Evolutionary conservation across 2,113 vertebrate genomes (phyloP).

Genomic region (Aegithalos caudatus): DNA sequence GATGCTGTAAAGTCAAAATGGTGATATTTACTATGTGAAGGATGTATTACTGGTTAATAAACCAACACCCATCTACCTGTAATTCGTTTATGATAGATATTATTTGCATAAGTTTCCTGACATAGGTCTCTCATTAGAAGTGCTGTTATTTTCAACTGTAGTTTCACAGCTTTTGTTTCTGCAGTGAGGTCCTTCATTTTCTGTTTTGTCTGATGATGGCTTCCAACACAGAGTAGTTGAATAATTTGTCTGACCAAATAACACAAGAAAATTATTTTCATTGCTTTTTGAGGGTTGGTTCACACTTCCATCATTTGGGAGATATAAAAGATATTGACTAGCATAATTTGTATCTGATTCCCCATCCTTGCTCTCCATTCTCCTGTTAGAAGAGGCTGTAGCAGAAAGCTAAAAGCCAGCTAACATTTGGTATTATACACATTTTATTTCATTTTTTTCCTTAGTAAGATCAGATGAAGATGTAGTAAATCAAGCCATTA

Average conservation of each 20-base stretch:
- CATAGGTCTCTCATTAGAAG: neutral
- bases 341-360: neutral
- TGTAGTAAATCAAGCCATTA: neutral
- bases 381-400: neutral
- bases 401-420: neutral
- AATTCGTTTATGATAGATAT: neutral
- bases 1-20: neutral
- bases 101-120: neutral
- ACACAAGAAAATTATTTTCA: neutral
- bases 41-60: neutral
- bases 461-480: neutral
- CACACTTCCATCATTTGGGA: neutral
- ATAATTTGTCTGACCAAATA: neutral
- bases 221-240: neutral
- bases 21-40: neutral
- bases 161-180: neutral
- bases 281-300: neutral
- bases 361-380: neutral
- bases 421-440: neutral
- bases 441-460: neutral
- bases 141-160: neutral
- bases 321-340: neutral
- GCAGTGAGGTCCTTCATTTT: neutral
- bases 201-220: neutral
- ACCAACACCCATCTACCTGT: neutral